Conservation (phyloP, 2,888 invertebrate genomes). For the Synergus japonicus region DNA sequence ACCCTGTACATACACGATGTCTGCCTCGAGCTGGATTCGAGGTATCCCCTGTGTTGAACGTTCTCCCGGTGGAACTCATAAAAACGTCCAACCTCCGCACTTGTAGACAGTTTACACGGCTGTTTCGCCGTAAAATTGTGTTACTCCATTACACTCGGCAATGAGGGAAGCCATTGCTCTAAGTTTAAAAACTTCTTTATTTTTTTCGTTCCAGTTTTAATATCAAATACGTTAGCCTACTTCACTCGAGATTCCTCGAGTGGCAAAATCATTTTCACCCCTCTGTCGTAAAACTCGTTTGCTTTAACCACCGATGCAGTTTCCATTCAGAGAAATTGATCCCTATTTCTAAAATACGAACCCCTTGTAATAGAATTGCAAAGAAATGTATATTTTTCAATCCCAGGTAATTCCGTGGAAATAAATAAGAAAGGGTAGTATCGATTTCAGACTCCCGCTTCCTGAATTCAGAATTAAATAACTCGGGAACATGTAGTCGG, state of each 20-base stretch:
- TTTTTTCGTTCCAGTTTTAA: constrained; percentile 25
- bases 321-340: constrained; percentile 26
- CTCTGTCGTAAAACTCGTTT: constrained; percentile 29
- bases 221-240: constrained; percentile 34
- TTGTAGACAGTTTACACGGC: constrained; percentile 45
- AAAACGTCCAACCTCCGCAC: constrained; percentile 41
- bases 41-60: constrained; percentile 33
- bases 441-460: not conserved
- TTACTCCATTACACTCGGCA: constrained; percentile 44
- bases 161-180: constrained; percentile 33
- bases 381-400: constrained; percentile 6
- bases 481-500: not conserved
- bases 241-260: constrained; percentile 2
- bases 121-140: constrained; percentile 49
- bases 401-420: not conserved
- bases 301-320: constrained; percentile 31
- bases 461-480: not conserved
- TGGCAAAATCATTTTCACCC: constrained; percentile 15
- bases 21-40: constrained; percentile 31
- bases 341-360: constrained; percentile 37
- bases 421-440: not conserved
- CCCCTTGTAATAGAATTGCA: constrained; percentile 33
- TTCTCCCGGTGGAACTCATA: constrained; percentile 39
- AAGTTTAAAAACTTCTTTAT: constrained; percentile 28
- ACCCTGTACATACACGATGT: constrained; percentile 40